A percentile compares a stretch with the other conserved stretches of the same genome.
phyloP scores from a whole-genome alignment of 1,140 invertebrate genomes.

The Drosophila pallidifrons region DNA sequence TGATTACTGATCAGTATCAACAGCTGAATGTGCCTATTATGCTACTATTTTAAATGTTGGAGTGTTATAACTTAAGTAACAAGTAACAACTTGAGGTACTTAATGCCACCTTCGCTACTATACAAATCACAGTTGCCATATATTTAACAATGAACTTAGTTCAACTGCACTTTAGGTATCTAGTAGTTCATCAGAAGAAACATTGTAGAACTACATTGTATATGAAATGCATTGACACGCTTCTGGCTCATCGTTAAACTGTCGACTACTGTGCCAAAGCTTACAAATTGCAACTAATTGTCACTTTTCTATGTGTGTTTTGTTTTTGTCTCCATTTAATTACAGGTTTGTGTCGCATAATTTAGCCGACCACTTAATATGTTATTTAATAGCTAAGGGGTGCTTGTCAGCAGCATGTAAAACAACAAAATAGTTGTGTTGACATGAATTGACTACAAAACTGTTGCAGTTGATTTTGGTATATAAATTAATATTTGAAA shows the following conservation, averaged over 20 bases:
- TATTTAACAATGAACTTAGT: too few species aligned
- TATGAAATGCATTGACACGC: conserved; percentile 26
- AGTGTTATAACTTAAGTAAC: too few species aligned
- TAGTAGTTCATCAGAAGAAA: not conserved
- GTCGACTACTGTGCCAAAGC: conserved; percentile 29
- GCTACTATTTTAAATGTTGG: too few species aligned
- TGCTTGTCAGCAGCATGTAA: not conserved
- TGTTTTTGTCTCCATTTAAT: conserved; percentile 22
- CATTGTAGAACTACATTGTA: not conserved
- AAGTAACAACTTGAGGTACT: too few species aligned
- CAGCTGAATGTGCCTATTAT: too few species aligned
- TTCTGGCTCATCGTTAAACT: conserved; percentile 20
- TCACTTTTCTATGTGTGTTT: not conserved
- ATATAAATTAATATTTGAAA: not conserved
- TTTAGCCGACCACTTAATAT: not conserved
- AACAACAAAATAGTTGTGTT: not conserved
- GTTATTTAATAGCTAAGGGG: not conserved
- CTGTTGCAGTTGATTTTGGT: not conserved
- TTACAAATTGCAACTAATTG: conserved; percentile 24
- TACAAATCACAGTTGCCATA: too few species aligned
- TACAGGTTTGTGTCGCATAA: conserved; percentile 6
- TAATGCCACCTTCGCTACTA: too few species aligned
- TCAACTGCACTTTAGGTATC: not conserved
- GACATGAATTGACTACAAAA: not conserved
- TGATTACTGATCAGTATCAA: too few species aligned